These are phyloP conservation scores for Pholis gunnellus DNA, from an alignment of 2,113 vertebrate genomes.

Conservation along the genomic window DNA sequence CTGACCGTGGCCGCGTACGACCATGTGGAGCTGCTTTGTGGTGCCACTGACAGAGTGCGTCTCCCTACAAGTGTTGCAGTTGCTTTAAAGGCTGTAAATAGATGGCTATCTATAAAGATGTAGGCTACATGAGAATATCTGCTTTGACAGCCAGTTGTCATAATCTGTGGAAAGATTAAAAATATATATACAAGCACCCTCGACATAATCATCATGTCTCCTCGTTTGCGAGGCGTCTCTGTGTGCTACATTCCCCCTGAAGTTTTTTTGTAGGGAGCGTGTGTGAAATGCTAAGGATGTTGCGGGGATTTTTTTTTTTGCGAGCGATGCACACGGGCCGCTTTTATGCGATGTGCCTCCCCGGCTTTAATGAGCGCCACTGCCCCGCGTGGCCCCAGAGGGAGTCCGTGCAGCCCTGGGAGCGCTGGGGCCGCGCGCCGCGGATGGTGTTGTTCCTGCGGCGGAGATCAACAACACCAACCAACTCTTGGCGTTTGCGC, in stretches of 20 bases:
- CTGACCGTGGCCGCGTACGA: neutral
- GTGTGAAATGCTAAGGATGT: conserved; percentile 63
- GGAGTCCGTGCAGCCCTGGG: neutral
- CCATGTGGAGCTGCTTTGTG: conserved; percentile 59
- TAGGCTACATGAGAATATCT: no score
- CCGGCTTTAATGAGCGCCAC: conserved; percentile 3
- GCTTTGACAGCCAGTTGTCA: neutral
- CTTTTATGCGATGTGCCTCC: conserved; percentile 18
- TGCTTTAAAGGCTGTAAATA: neutral
- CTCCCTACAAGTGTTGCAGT: neutral
- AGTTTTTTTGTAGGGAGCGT: conserved; percentile 49
- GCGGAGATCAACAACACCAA: neutral
- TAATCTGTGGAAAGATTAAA: neutral
- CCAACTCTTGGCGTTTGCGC: neutral
- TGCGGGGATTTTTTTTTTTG: conserved; percentile 20
- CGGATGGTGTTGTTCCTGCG: neutral
- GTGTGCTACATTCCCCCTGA: conserved; percentile 11
- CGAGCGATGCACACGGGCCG: neutral
- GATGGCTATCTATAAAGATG: neutral
- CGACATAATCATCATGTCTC: neutral
- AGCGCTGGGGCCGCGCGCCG: neutral
- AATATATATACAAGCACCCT: neutral
- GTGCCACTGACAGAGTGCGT: neutral
- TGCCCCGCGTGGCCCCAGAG: conserved; percentile 20
- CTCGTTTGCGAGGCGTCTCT: neutral